Percentiles rank a stretch among this genome's conserved stretches.
phyloP scores from a whole-genome alignment of 2,797 vertebrate species.

The Anomalospiza imberbis region DNA sequence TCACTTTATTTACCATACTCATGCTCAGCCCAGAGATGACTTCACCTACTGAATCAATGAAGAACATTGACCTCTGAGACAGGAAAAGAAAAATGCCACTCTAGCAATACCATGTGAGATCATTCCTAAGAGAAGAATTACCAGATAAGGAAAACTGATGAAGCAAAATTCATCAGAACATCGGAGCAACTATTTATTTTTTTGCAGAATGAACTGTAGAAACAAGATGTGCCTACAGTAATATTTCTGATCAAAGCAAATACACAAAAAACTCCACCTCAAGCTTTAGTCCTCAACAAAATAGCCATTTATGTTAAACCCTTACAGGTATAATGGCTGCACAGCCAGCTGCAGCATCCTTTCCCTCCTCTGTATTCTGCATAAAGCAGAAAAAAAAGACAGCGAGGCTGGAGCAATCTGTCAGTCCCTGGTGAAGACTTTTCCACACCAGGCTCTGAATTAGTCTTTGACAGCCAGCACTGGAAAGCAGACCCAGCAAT shows the following conservation, averaged over 20 bases:
- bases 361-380: not conserved
- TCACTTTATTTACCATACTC: not conserved
- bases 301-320: not conserved
- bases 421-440: not conserved
- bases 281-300: not conserved
- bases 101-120: not conserved
- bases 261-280: not conserved
- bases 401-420: not conserved
- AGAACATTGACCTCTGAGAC: not conserved
- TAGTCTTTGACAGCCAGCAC: not conserved
- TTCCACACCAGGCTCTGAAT: not conserved
- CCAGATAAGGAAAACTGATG: not conserved
- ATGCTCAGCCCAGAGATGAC: not conserved
- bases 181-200: not conserved
- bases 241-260: not conserved
- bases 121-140: not conserved
- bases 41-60: not conserved
- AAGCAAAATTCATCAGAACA: not conserved
- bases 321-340: not conserved
- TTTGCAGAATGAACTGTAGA: not conserved
- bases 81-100: not conserved
- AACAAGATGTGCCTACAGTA: not conserved
- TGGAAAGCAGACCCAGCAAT: not conserved
- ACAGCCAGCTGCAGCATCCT: not conserved
- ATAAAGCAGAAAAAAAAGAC: not conserved